Evolutionary conservation across 2,888 invertebrate genomes (phyloP), one percentile per base, ranked within the genome.

Genomic region (Orchesella flavescens): DNA sequence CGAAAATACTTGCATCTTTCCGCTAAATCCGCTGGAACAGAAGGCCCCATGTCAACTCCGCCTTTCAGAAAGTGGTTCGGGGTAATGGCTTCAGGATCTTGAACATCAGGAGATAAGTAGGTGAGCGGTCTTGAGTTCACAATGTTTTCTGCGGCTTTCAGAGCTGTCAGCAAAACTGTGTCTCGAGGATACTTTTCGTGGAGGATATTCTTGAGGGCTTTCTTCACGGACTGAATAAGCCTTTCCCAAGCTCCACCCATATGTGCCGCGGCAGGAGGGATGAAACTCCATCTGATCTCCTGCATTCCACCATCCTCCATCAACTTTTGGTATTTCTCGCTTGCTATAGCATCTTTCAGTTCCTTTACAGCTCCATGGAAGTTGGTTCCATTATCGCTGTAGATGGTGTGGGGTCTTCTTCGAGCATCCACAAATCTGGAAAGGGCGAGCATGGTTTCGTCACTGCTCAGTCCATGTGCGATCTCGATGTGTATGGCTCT

Each of bases 351-450:
- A 21, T 59, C 19, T n/a, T 49, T 10, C 3, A 49, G 12, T n/a
- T 49, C 49, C 12, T 10, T 49, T 1, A n/a, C 3, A 7, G 49
- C 49, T 17, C 85, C 87, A 4, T 23, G 63, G 24, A 87, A 74
- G 55, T 87, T 87, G 4, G 85, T 87, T 1, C 84, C 86, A 55
- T 87, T 87, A 68, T 87, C 87, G 46, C 68, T 72, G 43, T 59
- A 80, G 4, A 87, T 80, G 1, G 76, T 53, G 2, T 13, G 43
- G 1, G 83, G 87, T 21, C 44, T 24, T 0, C 85, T n/a, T n/a
- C n/a, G n/a, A n/a, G n/a, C n/a, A n/a, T 44, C 15, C 9, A 77
- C 46, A 49, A 85, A 85, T 13, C 84, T 49, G 24, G 55, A 5
- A 34, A 80, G 24, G 4, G 66, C 61, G 59, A 83, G 63, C 4